phyloP scores from a whole-genome alignment of 2,888 invertebrate species.

The Morpho deidamia region DNA sequence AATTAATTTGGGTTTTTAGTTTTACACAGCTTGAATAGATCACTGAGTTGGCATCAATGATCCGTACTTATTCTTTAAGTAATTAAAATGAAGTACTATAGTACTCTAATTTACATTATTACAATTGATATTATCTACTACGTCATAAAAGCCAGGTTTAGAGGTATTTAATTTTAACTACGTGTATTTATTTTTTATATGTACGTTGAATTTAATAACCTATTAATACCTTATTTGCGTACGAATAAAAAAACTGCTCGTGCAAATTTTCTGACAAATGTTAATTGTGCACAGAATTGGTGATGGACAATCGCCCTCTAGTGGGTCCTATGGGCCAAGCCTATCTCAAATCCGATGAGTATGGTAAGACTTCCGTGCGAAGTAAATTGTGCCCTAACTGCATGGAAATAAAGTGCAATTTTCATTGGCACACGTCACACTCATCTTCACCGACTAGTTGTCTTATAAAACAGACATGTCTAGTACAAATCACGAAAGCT shows the following conservation, averaged over 20 bases:
- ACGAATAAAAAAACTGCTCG: neutral
- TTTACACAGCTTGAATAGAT: too few species aligned
- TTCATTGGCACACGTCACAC: conserved; percentile 35
- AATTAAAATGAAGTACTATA: too few species aligned
- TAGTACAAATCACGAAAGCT: conserved; percentile 31
- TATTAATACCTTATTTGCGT: too few species aligned
- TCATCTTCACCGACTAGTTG: conserved; percentile 41
- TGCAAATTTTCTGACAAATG: conserved; percentile 37
- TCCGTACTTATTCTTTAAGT: too few species aligned
- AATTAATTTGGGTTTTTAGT: too few species aligned
- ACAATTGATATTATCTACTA: too few species aligned
- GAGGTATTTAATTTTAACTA: too few species aligned
- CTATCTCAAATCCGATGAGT: conserved; percentile 90
- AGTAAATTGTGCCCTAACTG: conserved; percentile 57
- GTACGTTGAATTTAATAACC: too few species aligned
- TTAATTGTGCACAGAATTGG: conserved; percentile 76
- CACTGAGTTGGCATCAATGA: too few species aligned
- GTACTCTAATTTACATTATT: too few species aligned
- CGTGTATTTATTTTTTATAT: too few species aligned
- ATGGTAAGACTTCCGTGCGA: conserved; percentile 81
- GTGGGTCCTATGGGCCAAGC: conserved; percentile 88
- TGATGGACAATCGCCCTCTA: conserved; percentile 87
- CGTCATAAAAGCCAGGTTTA: too few species aligned
- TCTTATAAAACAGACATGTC: conserved; percentile 52
- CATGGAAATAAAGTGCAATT: conserved; percentile 62